Evolutionary conservation across 2,797 vertebrate genomes (phyloP), one percentile per base, ranked within the genome.

Genomic region (Acipenser transmontanus): DNA sequence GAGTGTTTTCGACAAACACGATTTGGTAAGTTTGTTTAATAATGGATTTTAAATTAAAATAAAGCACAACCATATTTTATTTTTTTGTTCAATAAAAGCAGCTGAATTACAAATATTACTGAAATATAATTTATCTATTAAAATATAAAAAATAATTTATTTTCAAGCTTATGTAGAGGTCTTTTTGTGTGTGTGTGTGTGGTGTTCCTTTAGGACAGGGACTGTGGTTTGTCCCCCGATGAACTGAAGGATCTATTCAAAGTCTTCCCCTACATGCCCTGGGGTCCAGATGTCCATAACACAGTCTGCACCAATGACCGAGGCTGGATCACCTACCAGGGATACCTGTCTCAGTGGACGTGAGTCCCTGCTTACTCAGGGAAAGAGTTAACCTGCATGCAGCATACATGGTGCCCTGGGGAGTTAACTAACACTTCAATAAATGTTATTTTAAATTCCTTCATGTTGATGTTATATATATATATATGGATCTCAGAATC

Each of bases 291-390:
- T 70, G 96, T 98, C 75, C 97, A 98, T 85, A 96, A 93, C 84
- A 98, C 96, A 0, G 94, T 99, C 50, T 93, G 92, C 77, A 99
- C 96, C 34, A 98, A 94, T 10, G 95, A 98, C 50, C 88, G 91
- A 80, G 96, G 95, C 5, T 98, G 96, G 95, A 97, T 99, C 84
- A 98, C 97, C 1, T 97, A 98, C 85, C 97, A 99, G 72, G 97
- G 97, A 54, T 99, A 97, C 82, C 93, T 98, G 67, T 98, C 96
- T 0, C 97, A 99, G 83, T 98, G 96, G 97, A 98, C 96, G 96
- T 98, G 79, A 94, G 97, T 94, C 65, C 54, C 57, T 56, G 59
- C 9, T n/a, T 62, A 48, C 5, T 47, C 14, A 50, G 13, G 34
- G 34, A 34, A 34, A 34, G 34, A 34, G 34, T 34, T 34, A 3